Evolutionary conservation across 2,113 vertebrate genomes (phyloP).

Genomic region (Nansenia antarctica): DNA sequence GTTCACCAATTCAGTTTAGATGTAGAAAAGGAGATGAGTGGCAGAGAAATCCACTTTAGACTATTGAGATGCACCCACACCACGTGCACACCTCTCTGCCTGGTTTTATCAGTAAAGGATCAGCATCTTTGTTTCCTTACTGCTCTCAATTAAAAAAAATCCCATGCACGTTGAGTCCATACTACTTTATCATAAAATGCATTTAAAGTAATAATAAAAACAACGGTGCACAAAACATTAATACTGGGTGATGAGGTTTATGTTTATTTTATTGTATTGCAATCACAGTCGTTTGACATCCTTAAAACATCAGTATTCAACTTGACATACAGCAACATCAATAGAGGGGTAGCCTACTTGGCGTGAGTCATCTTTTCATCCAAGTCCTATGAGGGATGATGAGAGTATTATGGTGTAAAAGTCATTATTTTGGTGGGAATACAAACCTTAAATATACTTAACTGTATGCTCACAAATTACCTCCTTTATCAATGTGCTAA

Average conservation of each 20-base stretch:
- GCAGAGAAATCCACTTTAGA: too few species aligned
- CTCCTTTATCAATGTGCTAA: constrained; percentile 16
- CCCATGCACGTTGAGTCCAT: not conserved
- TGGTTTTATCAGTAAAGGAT: too few species aligned
- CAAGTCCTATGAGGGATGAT: too few species aligned
- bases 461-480: not conserved
- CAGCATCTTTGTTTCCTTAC: not conserved
- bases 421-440: constrained; percentile 6
- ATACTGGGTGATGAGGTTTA: not conserved
- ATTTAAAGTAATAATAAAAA: too few species aligned
- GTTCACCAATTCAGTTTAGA: too few species aligned
- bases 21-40: too few species aligned
- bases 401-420: constrained; percentile 6
- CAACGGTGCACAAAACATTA: not conserved
- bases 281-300: constrained; percentile 1
- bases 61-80: too few species aligned
- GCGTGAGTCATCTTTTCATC: not conserved
- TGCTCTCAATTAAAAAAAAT: too few species aligned
- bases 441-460: not conserved
- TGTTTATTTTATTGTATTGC: not conserved
- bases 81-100: too few species aligned
- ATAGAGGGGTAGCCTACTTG: not conserved
- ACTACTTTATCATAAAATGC: not conserved
- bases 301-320: not conserved
- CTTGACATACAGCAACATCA: not conserved